Base-by-base conservation (phyloP, 2,113 vertebrate species). In the Azemiops feae region DNA sequence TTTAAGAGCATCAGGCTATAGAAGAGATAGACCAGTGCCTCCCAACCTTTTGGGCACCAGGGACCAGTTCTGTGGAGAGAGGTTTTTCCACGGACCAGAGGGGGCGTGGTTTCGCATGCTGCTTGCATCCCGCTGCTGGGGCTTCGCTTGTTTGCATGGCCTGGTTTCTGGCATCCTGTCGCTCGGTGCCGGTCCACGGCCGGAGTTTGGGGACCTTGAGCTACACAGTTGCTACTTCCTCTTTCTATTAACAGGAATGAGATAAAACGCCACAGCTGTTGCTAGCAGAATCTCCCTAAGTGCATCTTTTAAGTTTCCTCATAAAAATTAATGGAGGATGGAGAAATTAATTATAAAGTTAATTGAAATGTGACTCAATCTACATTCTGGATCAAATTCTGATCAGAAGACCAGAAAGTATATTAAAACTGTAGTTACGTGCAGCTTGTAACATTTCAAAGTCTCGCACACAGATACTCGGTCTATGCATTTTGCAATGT, bases 391-490 rank as follows among this genome's bases (percentile, higher is more conserved):
- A 39, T 81, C 69, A 81, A 20, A 39, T 81, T 81, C 69, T 39
- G 69, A 81, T 90, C 74, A 86, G 88, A 27, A 47, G 54, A 43
- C 60, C n/a, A 43, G 54, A 52, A 93, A 18, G 12, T 39, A 90
- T 57, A n/a, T 14, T 55, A 55, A 85, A 85, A 86, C 8, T 57
- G 20, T 20, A 81, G 54, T n/a, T 39, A 69, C 14, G 0, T 34
- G 81, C 60, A 6, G 27, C 89, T 85, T 50, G 74, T 85, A 89
- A 60, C 54, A 85, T 85, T 93, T 92, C 34, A 60, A 90, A 90
- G 39, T 81, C 25, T 27, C n/a, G 27, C 12, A 39, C 11, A 11
- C 43, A 52, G 25, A 52, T 90, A 54, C 14, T 3, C 10, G 1
- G 87, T 64, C 52, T 92, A n/a, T 52, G 85, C 55, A 55, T 87